A percentile compares a stretch with the other conserved stretches of the same genome.
phyloP scores from a whole-genome alignment of 2,113 vertebrate species.

The Psephotus haematonotus region DNA sequence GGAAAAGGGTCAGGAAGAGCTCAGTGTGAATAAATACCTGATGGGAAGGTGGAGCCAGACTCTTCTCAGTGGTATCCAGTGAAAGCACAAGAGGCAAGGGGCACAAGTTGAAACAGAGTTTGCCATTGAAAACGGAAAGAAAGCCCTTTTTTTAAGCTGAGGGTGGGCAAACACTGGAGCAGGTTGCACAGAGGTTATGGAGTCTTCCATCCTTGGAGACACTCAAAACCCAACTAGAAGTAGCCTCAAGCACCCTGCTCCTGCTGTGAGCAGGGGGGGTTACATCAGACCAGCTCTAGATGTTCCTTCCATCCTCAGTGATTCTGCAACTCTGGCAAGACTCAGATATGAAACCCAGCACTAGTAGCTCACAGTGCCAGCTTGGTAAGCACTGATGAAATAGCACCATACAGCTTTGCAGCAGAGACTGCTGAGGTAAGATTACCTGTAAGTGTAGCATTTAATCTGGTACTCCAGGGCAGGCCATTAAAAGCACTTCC shows the following conservation, averaged over 20 bases:
- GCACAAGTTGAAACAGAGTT: background rate
- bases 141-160: background rate
- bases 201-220: background rate
- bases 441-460: background rate
- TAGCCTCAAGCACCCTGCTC: background rate
- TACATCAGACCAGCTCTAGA: background rate
- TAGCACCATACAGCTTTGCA: background rate
- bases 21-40: background rate
- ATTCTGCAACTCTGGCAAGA: background rate
- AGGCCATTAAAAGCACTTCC: background rate
- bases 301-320: background rate
- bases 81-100: slow-evolving; percentile 14
- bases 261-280: background rate
- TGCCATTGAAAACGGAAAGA: background rate
- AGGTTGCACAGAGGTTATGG: background rate
- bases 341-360: background rate
- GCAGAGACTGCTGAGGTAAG: background rate
- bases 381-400: background rate
- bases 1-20: background rate
- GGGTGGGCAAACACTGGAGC: background rate
- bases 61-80: background rate
- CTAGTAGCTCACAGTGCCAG: background rate
- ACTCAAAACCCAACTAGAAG: background rate
- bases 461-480: background rate
- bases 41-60: background rate